Base-by-base conservation (phyloP, 2,797 vertebrate species). In the Sebastes elongatus region DNA sequence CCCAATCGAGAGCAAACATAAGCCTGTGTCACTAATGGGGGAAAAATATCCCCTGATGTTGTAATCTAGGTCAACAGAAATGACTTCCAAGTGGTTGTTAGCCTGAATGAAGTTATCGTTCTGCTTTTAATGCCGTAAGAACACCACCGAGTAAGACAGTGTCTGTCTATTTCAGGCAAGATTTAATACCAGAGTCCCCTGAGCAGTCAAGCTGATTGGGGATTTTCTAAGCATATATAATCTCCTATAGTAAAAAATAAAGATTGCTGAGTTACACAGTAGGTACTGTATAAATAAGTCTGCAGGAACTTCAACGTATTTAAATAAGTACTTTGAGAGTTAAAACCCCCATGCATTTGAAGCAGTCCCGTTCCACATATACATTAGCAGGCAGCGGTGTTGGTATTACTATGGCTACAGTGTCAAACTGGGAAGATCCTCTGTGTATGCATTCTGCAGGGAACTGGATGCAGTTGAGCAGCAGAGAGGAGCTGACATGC, bases 401-500 rank as follows among this genome's bases (percentile, higher is more conserved):
- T 76, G 65, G 63, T 74, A 74, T 76, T 73, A 57, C 82, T 90
- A 49, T 82, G 86, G 76, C 72, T 66, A 71, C 79, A 74, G 33
- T 66, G 74, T 90, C 76, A 82, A 63, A 62, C 82, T 76, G 83
- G 55, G 79, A 76, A 81, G 77, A 87, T 87, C 84, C 81, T 92
- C 72, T 82, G 81, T 90, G 90, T 92, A 65, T 89, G 89, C 89
- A 94, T 92, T 93, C 86, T 88, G 90, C 82, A 89, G 90, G 90
- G 90, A 88, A 88, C 88, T 89, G 86, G 92, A 93, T 93, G 91
- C 91, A 92, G 91, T 92, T 94, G 92, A 94, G 94, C 89, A 87
- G 89, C 86, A 69, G 92, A 93, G 90, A 90, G 91, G 86, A 90
- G 92, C 92, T 94, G 95, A 95, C 94, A 93, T 88, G 91, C 90